Conservation (phyloP, 2,113 vertebrate species). For the Chionis minor region DNA sequence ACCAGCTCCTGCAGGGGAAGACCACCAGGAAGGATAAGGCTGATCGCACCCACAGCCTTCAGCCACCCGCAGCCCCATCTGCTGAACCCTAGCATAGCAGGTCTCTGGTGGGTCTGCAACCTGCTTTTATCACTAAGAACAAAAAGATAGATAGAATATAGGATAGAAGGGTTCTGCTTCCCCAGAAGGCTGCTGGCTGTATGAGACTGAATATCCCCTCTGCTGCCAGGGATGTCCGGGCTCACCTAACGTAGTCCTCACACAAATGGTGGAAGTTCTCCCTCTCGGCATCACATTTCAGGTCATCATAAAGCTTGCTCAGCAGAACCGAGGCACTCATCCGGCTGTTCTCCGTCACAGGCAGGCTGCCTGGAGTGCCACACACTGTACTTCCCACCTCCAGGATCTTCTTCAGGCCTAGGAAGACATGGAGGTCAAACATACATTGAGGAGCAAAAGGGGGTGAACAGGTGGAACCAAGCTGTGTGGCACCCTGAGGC, state of each 20-base stretch:
- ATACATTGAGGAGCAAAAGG: background rate
- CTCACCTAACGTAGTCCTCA: slow-evolving; percentile 90
- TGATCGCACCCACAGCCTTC: background rate
- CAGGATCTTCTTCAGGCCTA: slow-evolving; percentile 92
- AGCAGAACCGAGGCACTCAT: slow-evolving; percentile 93
- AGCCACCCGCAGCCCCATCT: background rate
- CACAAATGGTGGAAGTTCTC: slow-evolving; percentile 92
- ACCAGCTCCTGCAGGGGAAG: slow-evolving; percentile 80
- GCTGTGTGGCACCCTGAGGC: fast-evolving
- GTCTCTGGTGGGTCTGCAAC: background rate
- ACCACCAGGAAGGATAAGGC: background rate
- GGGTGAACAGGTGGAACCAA: fast-evolving
- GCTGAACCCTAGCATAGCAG: background rate
- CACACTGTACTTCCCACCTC: slow-evolving; percentile 87
- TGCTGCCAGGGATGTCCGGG: fast-evolving
- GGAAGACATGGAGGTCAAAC: background rate
- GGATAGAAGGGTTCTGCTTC: background rate
- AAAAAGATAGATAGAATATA: too few species aligned
- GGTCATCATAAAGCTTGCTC: slow-evolving; percentile 91
- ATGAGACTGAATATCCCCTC: fast-evolving
- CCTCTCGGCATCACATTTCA: slow-evolving; percentile 89
- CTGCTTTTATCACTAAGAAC: background rate
- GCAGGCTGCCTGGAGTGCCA: slow-evolving; percentile 73
- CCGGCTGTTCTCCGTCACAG: slow-evolving; percentile 86
- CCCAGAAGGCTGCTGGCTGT: background rate